These are phyloP conservation scores for Coccyzus lansbergi DNA, from an alignment of 2,797 vertebrate genomes.

Conservation along the genomic window DNA sequence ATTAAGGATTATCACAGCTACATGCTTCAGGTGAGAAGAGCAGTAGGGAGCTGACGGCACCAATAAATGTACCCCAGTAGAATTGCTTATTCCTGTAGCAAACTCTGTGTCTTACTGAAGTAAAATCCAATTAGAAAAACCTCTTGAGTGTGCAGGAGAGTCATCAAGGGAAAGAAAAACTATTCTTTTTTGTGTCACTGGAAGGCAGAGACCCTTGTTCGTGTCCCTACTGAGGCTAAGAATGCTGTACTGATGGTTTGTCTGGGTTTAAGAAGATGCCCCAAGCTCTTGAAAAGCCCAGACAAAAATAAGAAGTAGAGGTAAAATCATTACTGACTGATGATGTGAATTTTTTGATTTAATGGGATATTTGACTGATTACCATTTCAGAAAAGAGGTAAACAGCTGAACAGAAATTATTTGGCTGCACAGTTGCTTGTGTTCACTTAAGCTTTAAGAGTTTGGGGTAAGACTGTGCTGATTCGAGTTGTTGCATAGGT, in stretches of 20 bases:
- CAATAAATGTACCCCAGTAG: background rate
- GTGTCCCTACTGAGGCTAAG: background rate
- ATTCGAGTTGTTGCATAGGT: background rate
- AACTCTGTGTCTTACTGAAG: background rate
- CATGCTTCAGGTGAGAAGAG: constrained; percentile 90
- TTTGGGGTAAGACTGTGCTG: background rate
- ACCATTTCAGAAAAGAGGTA: background rate
- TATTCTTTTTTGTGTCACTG: background rate
- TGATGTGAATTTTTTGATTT: background rate
- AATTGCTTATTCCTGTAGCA: background rate
- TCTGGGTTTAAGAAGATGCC: background rate
- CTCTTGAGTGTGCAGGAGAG: background rate
- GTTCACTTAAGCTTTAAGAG: background rate
- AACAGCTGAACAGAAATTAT: background rate
- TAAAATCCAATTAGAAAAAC: background rate
- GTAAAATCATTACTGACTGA: background rate
- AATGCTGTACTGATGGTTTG: background rate
- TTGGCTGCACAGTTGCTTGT: background rate
- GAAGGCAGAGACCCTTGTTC: background rate
- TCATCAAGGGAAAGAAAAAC: background rate
- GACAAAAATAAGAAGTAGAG: background rate
- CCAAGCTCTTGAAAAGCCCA: background rate
- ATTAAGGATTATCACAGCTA: constrained; percentile 98
- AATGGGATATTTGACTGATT: background rate
- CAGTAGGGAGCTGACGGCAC: fast-evolving